Evolutionary conservation across 2,888 invertebrate genomes (phyloP).

Genomic region (Diachrysia chrysitis): DNA sequence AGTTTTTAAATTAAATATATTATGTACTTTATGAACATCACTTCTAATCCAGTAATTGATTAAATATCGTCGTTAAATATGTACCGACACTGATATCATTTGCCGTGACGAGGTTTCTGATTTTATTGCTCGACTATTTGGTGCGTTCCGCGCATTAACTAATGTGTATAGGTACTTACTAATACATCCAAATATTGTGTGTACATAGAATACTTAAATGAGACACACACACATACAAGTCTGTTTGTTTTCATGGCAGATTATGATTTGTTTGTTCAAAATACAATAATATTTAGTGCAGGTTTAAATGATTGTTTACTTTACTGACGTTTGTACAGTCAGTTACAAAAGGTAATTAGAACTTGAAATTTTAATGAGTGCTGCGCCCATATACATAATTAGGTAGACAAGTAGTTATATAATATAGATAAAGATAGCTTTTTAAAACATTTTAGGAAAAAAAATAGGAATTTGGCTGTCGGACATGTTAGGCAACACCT

Average conservation of each 20-base stretch:
- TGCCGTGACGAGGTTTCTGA: slow-evolving; percentile 65
- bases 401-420: background rate
- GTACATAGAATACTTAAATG: slow-evolving; percentile 7
- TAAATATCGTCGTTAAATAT: slow-evolving; percentile 48
- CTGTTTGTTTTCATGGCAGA: slow-evolving; percentile 41
- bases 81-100: slow-evolving; percentile 55
- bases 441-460: too few relatives aligned
- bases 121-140: slow-evolving; percentile 72
- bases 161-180: slow-evolving; percentile 53
- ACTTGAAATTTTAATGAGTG: too few relatives aligned
- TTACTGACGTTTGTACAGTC: slow-evolving; percentile 9
- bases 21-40: too few relatives aligned
- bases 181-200: slow-evolving; percentile 29
- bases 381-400: too few relatives aligned
- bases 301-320: slow-evolving; percentile 12
- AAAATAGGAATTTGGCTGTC: too few relatives aligned
- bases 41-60: slow-evolving; percentile 40
- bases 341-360: background rate
- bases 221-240: slow-evolving; percentile 24
- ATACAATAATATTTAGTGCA: slow-evolving; percentile 18
- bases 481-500: too few relatives aligned
- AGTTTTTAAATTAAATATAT: too few relatives aligned
- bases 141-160: slow-evolving; percentile 68
- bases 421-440: too few relatives aligned
- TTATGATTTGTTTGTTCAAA: slow-evolving; percentile 47